These are phyloP conservation scores for Pyrgilauda ruficollis DNA, from an alignment of 2,113 vertebrate genomes.

Conservation along the genomic window DNA sequence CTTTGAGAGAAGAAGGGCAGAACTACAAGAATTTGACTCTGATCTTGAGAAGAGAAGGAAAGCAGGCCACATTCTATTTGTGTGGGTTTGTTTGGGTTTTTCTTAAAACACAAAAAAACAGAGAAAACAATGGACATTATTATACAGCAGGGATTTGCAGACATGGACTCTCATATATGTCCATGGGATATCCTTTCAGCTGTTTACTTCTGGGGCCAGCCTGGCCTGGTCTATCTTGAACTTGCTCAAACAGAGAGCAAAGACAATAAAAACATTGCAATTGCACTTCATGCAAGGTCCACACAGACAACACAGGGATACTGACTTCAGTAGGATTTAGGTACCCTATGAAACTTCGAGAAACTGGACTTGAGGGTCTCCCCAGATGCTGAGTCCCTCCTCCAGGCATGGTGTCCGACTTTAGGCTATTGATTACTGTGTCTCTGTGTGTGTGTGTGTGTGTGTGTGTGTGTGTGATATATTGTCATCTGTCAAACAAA, in stretches of 20 bases:
- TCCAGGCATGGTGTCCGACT: background rate
- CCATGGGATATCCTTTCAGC: background rate
- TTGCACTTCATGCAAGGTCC: background rate
- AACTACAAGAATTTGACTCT: background rate
- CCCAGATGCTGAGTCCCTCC: background rate
- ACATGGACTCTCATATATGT: fast-evolving
- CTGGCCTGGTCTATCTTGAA: background rate
- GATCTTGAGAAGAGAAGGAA: background rate
- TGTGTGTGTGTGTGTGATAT: too few relatives aligned
- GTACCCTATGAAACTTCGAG: background rate
- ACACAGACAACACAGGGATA: fast-evolving
- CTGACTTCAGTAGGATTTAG: background rate
- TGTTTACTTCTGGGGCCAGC: background rate
- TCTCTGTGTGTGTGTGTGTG: background rate
- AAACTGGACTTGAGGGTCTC: background rate
- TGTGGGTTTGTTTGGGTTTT: background rate
- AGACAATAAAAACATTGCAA: background rate
- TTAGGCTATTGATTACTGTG: background rate
- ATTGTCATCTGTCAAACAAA: background rate
- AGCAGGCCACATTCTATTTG: background rate
- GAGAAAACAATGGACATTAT: background rate
- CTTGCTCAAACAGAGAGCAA: background rate
- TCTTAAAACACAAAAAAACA: background rate
- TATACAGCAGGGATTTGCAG: background rate
- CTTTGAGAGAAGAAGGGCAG: background rate